Conservation (phyloP, 2,113 vertebrate species). For the Amphiprion percula region DNA sequence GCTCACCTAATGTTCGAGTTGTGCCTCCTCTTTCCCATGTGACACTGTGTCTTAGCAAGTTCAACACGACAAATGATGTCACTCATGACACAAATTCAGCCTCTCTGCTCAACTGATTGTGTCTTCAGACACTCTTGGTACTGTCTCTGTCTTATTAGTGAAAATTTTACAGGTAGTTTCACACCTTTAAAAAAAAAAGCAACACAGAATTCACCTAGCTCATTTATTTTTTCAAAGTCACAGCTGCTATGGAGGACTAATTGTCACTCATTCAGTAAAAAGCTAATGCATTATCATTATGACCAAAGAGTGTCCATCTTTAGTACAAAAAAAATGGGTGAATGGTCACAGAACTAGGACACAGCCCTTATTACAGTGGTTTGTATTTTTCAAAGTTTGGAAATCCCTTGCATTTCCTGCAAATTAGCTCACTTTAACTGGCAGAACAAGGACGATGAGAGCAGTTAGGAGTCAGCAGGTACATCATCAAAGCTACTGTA, state of each 20-base stretch:
- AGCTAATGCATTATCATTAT: neutral
- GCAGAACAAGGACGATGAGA: conserved; percentile 44
- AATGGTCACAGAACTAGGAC: neutral
- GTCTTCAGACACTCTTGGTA: conserved; percentile 8
- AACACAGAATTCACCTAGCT: neutral
- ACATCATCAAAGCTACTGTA: neutral
- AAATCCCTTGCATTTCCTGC: conserved; percentile 29
- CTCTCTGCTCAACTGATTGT: conserved; percentile 42
- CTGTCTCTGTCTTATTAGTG: neutral
- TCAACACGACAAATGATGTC: conserved; percentile 46
- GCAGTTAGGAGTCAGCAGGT: conserved; percentile 18
- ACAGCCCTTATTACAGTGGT: conserved; percentile 13
- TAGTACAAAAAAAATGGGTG: conserved; percentile 2
- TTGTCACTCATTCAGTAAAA: conserved; percentile 15
- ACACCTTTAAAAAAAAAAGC: neutral
- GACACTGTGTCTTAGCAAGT: conserved; percentile 22
- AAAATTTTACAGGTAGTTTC: conserved; percentile 48
- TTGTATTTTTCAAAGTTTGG: neutral
- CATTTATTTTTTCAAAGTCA: conserved; percentile 1
- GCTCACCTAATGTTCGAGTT: conserved; percentile 9
- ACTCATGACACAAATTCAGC: conserved; percentile 33
- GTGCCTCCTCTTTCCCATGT: conserved; percentile 7
- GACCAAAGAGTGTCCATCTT: neutral
- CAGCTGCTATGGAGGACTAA: conserved; percentile 26
- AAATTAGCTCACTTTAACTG: conserved; percentile 37